These are phyloP conservation scores for Yponomeuta plumbellus DNA, from an alignment of 2,888 invertebrate species.

Conservation along the genomic window DNA sequence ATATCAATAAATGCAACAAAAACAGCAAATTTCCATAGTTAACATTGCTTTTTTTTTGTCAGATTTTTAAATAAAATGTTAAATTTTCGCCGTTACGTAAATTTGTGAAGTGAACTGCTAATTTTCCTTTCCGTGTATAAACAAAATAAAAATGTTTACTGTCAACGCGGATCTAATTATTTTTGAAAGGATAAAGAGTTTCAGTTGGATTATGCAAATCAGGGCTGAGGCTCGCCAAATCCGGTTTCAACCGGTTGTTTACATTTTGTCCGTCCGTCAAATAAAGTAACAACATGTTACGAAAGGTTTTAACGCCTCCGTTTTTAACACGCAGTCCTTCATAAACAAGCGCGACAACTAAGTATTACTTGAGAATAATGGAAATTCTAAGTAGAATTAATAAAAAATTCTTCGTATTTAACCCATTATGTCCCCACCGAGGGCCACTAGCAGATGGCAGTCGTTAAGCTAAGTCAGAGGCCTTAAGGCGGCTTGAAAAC, in stretches of 20 bases:
- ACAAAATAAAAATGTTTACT: not conserved
- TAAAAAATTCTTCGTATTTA: too few species aligned
- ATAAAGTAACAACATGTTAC: not conserved
- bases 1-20: too few species aligned
- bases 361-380: too few species aligned
- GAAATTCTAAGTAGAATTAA: too few species aligned
- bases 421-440: too few species aligned
- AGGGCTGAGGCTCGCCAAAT: not conserved
- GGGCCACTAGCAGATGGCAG: too few species aligned
- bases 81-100: not conserved
- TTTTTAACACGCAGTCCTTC: too few species aligned
- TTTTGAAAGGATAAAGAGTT: conserved; percentile 1
- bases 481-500: too few species aligned
- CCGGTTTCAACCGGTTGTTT: not conserved
- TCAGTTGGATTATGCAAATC: not conserved
- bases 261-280: not conserved
- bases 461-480: too few species aligned
- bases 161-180: not conserved
- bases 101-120: not conserved
- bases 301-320: not conserved
- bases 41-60: not conserved
- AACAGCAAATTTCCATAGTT: too few species aligned
- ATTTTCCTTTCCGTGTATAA: not conserved
- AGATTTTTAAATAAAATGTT: not conserved
- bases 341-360: too few species aligned